Evolutionary conservation across 2,797 vertebrate genomes (phyloP), one percentile per base, ranked within the genome.

Genomic region (Petrocephalus schoutedeni): DNA sequence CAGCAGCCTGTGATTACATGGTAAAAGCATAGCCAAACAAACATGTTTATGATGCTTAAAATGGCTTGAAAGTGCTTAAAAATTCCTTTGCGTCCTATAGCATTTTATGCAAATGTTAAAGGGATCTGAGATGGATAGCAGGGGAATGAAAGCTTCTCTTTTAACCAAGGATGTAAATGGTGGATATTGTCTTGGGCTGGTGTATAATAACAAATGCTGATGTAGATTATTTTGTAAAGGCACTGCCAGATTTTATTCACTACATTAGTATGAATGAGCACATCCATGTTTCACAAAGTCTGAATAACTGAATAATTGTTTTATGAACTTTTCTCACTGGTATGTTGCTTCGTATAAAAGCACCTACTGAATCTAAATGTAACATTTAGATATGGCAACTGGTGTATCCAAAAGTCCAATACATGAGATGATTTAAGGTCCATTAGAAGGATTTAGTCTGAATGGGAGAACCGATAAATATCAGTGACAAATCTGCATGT

Each of bases 1-100:
- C 56, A n/a, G n/a, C 56, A 57, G 86, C 54, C 86, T 67, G 86
- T 87, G 32, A 87, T 87, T 87, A 87, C 58, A 67, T 14, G 41
- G 58, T 67, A 45, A 87, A 14, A 23, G 16, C 21, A n/a, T 7
- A 87, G 32, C 58, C 57, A 86, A 64, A 85, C 8, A 28, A 57
- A 87, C 58, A 41, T 61, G 85, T 86, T 86, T 86, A 86, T 56
- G 32, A 59, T 86, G 85, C 28, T 86, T 58, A 58, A 86, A 58
- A 58, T n/a, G 36, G 56, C 85, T 86, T 86, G 28, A 36, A 19
- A 36, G 36, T 36, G 84, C 8, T 45, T 86, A 56, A 83, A 41
- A 32, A 54, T 41, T 36, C 16, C 67, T 74, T 74, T 74, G 21
- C 8, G n/a, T n/a, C 28, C 14, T 85, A 4, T 54, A 85, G 21